Base-by-base conservation (phyloP, 2,888 invertebrate species). In the Vandiemenella viatica region DNA sequence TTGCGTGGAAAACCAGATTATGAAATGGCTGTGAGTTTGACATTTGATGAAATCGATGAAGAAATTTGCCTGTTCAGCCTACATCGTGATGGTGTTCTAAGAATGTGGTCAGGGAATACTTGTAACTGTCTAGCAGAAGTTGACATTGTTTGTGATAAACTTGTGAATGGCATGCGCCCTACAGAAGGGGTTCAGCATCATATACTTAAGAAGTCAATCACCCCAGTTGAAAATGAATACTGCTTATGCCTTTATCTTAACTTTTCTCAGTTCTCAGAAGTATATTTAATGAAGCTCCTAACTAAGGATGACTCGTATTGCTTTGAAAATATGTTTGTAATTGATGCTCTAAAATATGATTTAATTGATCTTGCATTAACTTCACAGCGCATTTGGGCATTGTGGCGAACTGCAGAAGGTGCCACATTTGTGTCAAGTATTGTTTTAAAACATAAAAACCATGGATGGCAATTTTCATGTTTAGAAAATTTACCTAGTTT, bases 311-410 rank as follows among this genome's bases (percentile, higher is more conserved):
- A 26, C 23, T 15, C 23, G 4, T 43, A 13, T 5, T n/a, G 10
- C 10, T 43, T 20, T 10, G 10, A 21, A 18, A 10, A 8, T 43
- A n/a, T 43, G 22, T 16, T 21, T 43, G 16, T n/a, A 20, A 22
- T 20, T 22, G 20, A 43, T 26, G 20, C 18, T 5, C 43, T 46
- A n/a, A 5, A 37, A 40, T 16, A n/a, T 23, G 13, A 32, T 32
- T 32, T 32, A n/a, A 32, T 32, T 4, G 91, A 92, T 65, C 89
- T 87, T 63, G 77, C 80, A 46, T 74, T 89, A 5, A 82, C 85
- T 2, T 69, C 75, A 37, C 74, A 76, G n/a, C 76, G 81, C 46
- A 74, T 92, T n/a, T 91, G 91, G 89, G 84, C 87, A 0, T 70
- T 90, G 10, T 92, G 89, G 89, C 77, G 84, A 55, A 79, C 78